These are phyloP conservation scores for Eupithecia insigniata DNA, from an alignment of 2,888 invertebrate species.

Conservation along the genomic window DNA sequence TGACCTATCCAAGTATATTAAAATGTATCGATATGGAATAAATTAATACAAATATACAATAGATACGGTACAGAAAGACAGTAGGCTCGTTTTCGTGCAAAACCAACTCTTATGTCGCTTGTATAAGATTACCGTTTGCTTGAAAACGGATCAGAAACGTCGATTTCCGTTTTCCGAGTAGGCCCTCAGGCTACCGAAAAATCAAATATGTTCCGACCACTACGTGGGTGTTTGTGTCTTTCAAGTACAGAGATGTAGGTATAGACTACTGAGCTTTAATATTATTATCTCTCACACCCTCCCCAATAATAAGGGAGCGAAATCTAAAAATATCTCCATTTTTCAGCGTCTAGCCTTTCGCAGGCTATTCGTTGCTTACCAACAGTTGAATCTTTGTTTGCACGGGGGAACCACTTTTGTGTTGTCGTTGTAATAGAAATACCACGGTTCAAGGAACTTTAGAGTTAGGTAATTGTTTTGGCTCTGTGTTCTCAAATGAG, in stretches of 20 bases:
- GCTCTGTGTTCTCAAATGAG: neutral
- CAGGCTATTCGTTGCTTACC: neutral
- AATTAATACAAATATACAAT: too few species aligned
- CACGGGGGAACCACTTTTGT: conserved; percentile 5
- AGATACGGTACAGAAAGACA: too few species aligned
- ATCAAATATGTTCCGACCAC: neutral
- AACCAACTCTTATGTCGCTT: too few species aligned
- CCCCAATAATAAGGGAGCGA: neutral
- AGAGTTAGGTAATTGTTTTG: conserved; percentile 11
- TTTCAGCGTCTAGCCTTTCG: conserved; percentile 10
- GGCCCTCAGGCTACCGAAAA: too few species aligned
- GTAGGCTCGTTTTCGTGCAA: too few species aligned
- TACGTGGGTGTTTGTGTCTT: neutral
- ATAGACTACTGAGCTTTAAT: neutral
- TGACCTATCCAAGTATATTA: too few species aligned
- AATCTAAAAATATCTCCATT: conserved; percentile 3
- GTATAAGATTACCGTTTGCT: too few species aligned
- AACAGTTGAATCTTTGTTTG: neutral
- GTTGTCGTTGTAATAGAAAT: neutral
- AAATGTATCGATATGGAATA: too few species aligned
- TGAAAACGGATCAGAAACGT: too few species aligned
- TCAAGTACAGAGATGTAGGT: neutral
- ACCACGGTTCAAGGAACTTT: conserved; percentile 6
- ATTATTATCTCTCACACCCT: neutral
- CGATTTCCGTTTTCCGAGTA: too few species aligned